Evolutionary conservation across 35 echinoderm and acorn worm genomes (phyloP).

Genomic region (Ophiothrix spiculata): DNA sequence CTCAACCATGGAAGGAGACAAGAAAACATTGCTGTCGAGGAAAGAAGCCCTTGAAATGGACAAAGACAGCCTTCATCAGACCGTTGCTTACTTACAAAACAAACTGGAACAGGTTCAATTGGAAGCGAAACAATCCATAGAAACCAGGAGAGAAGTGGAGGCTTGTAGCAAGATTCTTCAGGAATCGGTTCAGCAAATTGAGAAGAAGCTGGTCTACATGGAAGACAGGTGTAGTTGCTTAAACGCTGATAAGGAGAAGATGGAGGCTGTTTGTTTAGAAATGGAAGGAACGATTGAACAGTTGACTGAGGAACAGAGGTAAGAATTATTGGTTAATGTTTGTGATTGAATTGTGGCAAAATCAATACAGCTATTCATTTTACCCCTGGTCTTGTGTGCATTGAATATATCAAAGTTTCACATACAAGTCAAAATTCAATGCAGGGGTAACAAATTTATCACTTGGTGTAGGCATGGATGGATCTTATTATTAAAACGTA

Average conservation of each 20-base stretch:
- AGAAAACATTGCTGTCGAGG: not conserved
- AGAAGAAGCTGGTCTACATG: conserved; percentile 19
- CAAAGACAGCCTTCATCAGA: not conserved
- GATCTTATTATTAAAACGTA: too few relatives aligned
- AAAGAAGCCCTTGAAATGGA: not conserved
- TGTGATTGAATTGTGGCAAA: too few relatives aligned
- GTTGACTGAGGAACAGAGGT: conserved; percentile 19
- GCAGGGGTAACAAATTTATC: too few relatives aligned
- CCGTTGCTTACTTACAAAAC: not conserved
- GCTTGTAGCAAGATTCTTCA: not conserved
- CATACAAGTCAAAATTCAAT: too few relatives aligned
- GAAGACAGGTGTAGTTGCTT: not conserved
- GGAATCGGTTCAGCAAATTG: not conserved
- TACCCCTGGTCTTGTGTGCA: too few relatives aligned
- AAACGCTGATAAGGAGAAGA: not conserved
- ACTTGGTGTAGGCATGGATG: too few relatives aligned
- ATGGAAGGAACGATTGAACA: conserved; percentile 21
- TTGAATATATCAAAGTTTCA: too few relatives aligned
- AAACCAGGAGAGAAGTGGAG: conserved; percentile 1
- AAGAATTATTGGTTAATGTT: too few relatives aligned
- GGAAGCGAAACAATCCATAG: not conserved
- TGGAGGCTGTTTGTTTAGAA: conserved; percentile 31
- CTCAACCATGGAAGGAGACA: not conserved
- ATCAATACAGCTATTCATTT: too few relatives aligned
- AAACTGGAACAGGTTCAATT: not conserved